Conservation (phyloP, 1,140 invertebrate genomes). For the Palaemon carinicauda region DNA sequence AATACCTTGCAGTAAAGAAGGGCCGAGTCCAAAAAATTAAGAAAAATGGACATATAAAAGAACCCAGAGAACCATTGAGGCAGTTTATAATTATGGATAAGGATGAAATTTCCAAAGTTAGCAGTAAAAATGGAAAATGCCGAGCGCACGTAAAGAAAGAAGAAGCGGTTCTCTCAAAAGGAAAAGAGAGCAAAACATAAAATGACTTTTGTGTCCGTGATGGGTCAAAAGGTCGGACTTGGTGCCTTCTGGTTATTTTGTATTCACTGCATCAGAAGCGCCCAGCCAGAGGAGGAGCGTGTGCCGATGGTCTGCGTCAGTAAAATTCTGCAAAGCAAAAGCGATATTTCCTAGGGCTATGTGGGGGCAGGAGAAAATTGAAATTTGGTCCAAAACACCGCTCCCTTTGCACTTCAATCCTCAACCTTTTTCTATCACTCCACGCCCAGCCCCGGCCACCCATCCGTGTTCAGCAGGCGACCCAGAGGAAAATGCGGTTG, state of each 20-base stretch:
- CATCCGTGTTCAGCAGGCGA: not conserved
- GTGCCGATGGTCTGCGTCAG: no score
- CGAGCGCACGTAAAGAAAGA: not conserved
- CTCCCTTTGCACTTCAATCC: not conserved
- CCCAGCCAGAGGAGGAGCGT: no score
- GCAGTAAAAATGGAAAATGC: not conserved
- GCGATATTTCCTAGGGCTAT: no score
- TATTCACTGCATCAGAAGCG: no score
- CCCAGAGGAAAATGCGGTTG: no score
- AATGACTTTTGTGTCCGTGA: no score
- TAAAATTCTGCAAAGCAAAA: no score
- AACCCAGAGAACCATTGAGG: not conserved
- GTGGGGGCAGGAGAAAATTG: not conserved
- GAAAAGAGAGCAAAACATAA: no score
- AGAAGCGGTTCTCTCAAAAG: no score
- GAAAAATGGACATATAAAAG: not conserved
- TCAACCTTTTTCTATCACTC: no score
- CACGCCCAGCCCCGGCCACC: not conserved
- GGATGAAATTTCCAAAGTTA: not conserved
- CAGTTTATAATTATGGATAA: not conserved
- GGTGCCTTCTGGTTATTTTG: no score
- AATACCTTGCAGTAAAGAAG: not conserved
- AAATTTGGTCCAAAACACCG: not conserved
- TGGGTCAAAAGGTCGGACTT: no score
- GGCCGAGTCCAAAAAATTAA: constrained; percentile 1